Base-by-base conservation (phyloP, 1,140 invertebrate species). In the Condylostylus longicornis region DNA sequence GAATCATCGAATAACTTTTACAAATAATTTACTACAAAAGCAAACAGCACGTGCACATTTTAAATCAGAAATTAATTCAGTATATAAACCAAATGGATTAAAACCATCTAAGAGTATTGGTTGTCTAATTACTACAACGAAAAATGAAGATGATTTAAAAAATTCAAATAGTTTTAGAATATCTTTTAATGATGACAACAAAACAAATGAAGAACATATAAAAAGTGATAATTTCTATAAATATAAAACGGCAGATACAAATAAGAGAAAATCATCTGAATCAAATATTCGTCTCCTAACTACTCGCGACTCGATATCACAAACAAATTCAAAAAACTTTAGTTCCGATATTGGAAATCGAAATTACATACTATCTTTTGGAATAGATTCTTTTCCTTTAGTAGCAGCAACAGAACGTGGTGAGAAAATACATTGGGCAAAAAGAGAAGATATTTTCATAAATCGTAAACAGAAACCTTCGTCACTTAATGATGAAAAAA, bases 171-270 rank as follows among this genome's bases (percentile, higher is more conserved):
- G n/a, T n/a, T n/a, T n/a, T n/a, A n/a, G n/a, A n/a, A n/a, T n/a
- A n/a, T n/a, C n/a, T n/a, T n/a, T n/a, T n/a, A n/a, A n/a, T n/a
- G n/a, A n/a, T n/a, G n/a, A n/a, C n/a, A n/a, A n/a, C n/a, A n/a
- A n/a, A n/a, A n/a, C n/a, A n/a, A n/a, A n/a, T n/a, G n/a, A n/a
- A n/a, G n/a, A n/a, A n/a, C n/a, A n/a, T n/a, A n/a, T n/a, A n/a
- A n/a, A n/a, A n/a, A n/a, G n/a, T n/a, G 56, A 59, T 36, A 59
- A 59, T 30, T 59, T 59, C 43, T 58, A 59, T 37, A 59, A 59
- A 37, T 59, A 59, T 42, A 59, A 59, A 44, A 59, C 55, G 42
- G 56, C 56, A 29, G 56, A 56, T 14, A 32, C 30, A 2, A 2
- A 10, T 34, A 12, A 22, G 17, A 20, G 5, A 34, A 34, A 32